Evolutionary conservation across 2,797 vertebrate genomes (phyloP), one percentile per base, ranked within the genome.

Genomic region (Pangasius sanitwongsei): DNA sequence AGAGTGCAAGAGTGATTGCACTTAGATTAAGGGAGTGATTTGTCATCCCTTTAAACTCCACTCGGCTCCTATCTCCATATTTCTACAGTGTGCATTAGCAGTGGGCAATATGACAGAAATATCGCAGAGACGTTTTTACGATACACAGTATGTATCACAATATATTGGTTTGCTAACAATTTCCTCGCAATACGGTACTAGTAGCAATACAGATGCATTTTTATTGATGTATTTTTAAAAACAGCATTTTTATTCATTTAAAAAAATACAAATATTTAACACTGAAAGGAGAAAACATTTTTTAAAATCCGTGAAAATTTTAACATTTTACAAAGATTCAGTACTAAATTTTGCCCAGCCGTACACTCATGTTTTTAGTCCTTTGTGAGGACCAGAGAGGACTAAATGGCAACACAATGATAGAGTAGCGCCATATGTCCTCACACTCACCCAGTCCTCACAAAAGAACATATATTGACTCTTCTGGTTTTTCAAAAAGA

Each of bases 61-160:
- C 86, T 85, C 87, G 53, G 82, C 88, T 89, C 67, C 85, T 61
- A 87, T 85, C 85, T 88, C 88, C 89, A 88, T 86, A 91, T 91
- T 89, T 92, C 87, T 70, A 50, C 88, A 83, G 82, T 41, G 84
- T 87, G 85, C 44, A 85, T 85, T 69, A 53, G 41, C n/a, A 70
- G 18, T 7, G 11, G 48, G 83, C 55, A 57, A 57, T 57, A 57
- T 16, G 55, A 55, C 65, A 34, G 83, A 70, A 85, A 85, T 34
- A 85, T 50, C 44, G 0, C 61, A 28, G 44, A 63, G 41, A 31
- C 63, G 0, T 70, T 53, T 69, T 69, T 69, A 85, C 34, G 65
- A 69, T 15, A 16, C 25, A 3, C 34, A 8, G 41, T 28, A n/a
- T 44, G 57, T 7, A 28, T 16, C 81, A 83, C 37, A 9, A 44